Conservation (phyloP, 37 sponge, comb jelly and placozoan species). For the Eunapius fragilis region DNA sequence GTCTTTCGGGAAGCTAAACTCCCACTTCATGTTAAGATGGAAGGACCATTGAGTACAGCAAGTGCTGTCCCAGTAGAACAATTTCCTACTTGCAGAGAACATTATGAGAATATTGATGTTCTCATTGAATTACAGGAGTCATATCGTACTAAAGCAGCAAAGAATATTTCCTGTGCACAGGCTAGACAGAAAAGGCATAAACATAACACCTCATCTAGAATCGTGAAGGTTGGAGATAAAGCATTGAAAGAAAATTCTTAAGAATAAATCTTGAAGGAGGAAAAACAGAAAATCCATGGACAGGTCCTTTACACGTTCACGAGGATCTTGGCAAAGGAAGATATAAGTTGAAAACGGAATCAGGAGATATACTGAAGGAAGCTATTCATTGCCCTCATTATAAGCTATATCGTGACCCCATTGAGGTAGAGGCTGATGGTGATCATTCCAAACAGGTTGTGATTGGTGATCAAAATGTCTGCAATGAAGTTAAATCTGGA, state of each 20-base stretch:
- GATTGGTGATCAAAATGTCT: too few relatives aligned
- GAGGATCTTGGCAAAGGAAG: slow-evolving; percentile 21
- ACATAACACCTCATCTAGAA: slow-evolving; percentile 1
- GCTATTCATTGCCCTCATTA: slow-evolving; percentile 1
- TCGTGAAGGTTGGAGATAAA: slow-evolving; percentile 1
- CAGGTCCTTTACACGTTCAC: slow-evolving; percentile 2
- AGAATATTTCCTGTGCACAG: slow-evolving; percentile 4
- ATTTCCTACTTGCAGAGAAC: too few relatives aligned
- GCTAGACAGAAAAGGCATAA: slow-evolving; percentile 10
- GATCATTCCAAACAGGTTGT: too few relatives aligned
- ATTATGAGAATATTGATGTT: too few relatives aligned
- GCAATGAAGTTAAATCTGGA: too few relatives aligned
- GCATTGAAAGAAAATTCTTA: not conserved
- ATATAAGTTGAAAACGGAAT: not conserved
- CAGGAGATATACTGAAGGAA: slow-evolving; percentile 1
- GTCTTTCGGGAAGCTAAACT: too few relatives aligned
- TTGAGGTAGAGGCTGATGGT: too few relatives aligned
- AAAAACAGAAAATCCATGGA: not conserved
- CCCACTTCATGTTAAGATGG: too few relatives aligned
- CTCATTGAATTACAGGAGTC: not conserved
- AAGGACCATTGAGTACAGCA: too few relatives aligned
- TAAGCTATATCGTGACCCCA: not conserved
- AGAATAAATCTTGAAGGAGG: not conserved
- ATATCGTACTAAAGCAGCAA: too few relatives aligned
- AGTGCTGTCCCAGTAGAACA: too few relatives aligned